Evolutionary conservation across 2,797 vertebrate species (phyloP).

Genomic region (Helarctos malayanus): DNA sequence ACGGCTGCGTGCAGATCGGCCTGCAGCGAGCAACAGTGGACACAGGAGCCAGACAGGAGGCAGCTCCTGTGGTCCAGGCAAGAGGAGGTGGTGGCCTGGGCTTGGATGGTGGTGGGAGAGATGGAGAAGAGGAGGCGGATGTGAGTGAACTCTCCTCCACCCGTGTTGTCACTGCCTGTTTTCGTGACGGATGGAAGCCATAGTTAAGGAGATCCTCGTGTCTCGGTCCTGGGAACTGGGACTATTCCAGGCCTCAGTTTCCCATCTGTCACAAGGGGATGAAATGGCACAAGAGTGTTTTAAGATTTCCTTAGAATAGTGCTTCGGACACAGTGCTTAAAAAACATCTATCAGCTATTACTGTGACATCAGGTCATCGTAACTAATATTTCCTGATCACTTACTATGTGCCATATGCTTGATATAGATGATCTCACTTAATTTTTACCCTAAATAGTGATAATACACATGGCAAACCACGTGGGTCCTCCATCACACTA

Average conservation of each 20-base stretch:
- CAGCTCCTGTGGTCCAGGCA: not conserved
- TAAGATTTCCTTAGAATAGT: slow-evolving; percentile 42
- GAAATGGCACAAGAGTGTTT: not conserved
- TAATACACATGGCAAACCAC: slow-evolving; percentile 20
- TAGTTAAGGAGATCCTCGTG: not conserved
- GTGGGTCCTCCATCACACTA: not conserved
- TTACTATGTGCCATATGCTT: not conserved
- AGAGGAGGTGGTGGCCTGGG: not conserved
- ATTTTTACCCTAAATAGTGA: slow-evolving; percentile 32
- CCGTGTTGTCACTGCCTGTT: not conserved
- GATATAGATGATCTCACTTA: not conserved
- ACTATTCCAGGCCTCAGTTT: not conserved
- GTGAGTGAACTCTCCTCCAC: not conserved
- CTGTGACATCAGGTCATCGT: not conserved
- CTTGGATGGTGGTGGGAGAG: not conserved
- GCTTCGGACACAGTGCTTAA: not conserved
- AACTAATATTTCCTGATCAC: slow-evolving; percentile 63
- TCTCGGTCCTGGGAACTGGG: not conserved
- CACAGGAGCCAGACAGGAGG: not conserved
- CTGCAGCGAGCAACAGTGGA: not conserved
- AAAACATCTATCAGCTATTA: not conserved
- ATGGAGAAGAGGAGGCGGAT: not conserved
- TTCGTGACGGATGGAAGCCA: not conserved
- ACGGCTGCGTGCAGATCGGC: not conserved
- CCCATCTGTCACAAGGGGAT: not conserved